Base-by-base conservation (phyloP, 2,113 vertebrate genomes). In the Siniperca chuatsi region DNA sequence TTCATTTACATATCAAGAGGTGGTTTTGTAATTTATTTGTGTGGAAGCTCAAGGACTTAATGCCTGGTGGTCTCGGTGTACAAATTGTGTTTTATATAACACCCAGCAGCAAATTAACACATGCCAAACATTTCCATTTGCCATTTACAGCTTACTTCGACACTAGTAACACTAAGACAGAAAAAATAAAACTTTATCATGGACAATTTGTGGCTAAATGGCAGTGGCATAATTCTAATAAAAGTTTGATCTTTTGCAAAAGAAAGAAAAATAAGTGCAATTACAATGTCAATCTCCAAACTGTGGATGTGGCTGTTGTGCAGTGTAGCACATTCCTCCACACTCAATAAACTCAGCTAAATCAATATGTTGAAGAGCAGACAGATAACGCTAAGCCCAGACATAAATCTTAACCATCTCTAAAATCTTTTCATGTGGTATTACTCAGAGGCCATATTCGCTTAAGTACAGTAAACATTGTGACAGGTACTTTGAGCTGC, bases 291-390 rank as follows among this genome's bases (percentile, higher is more conserved):
- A n/a, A 62, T 35, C 72, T 87, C 50, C 64, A 81, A 68, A 55
- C 65, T 54, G 67, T 81, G 74, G 74, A 89, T 90, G 87, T 84
- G 87, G 84, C 81, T 66, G 52, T 85, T 81, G 68, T 69, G 85
- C 80, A 68, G 84, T 83, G 89, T 50, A 69, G 85, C 87, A 74
- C 86, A 92, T 95, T 94, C 93, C 90, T 92, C 92, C 85, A 92
- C 94, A 92, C 91, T 94, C 91, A 93, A 95, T 95, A 95, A 95
- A 95, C 78, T 82, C 80, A n/a, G 67, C 70, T 71, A 75, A 73
- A 92, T 94, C 91, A 95, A 95, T 93, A 91, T 88, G 92, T 95
- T 93, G 93, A 91, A 93, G 90, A 92, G 84, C 82, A 87, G 78
- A 87, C 87, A 87, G 93, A 94, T 94, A 93, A 93, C 77, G 23